phyloP scores from a whole-genome alignment of 2,113 vertebrate genomes.

The Ellobius talpinus region DNA sequence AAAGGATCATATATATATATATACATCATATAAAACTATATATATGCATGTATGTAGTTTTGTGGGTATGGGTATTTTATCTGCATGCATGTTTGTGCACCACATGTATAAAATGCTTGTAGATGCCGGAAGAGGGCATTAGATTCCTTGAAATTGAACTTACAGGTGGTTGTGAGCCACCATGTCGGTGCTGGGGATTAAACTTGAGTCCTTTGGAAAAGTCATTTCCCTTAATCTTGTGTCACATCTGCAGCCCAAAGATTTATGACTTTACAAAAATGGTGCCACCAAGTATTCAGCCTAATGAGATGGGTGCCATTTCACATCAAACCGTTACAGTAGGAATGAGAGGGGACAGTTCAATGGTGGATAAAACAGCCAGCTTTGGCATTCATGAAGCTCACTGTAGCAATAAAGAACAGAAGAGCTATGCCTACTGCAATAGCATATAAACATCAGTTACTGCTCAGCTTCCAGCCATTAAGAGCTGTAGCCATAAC shows the following conservation, averaged over 20 bases:
- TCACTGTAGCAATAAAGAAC: neutral
- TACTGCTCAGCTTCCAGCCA: neutral
- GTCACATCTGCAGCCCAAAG: neutral
- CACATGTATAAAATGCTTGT: neutral
- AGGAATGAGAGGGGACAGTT: neutral
- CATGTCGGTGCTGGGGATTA: neutral
- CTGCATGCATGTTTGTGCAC: neutral
- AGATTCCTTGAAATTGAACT: neutral
- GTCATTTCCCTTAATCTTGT: neutral
- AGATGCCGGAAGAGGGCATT: neutral
- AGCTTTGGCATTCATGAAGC: neutral
- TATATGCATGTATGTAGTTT: neutral
- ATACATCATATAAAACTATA: too few relatives aligned
- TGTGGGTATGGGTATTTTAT: neutral
- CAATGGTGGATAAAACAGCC: neutral
- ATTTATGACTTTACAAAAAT: neutral
- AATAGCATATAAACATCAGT: neutral
- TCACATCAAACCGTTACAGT: neutral
- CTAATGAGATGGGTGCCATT: neutral
- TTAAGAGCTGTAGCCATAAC: neutral
- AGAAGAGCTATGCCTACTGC: neutral
- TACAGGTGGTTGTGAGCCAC: neutral
- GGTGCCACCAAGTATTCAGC: neutral
- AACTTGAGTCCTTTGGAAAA: neutral
- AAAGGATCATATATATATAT: too few relatives aligned